A percentile compares a stretch with the other conserved stretches of the same genome.
phyloP scores from a whole-genome alignment of 1,140 invertebrate genomes.

The Olivierus martensii region DNA sequence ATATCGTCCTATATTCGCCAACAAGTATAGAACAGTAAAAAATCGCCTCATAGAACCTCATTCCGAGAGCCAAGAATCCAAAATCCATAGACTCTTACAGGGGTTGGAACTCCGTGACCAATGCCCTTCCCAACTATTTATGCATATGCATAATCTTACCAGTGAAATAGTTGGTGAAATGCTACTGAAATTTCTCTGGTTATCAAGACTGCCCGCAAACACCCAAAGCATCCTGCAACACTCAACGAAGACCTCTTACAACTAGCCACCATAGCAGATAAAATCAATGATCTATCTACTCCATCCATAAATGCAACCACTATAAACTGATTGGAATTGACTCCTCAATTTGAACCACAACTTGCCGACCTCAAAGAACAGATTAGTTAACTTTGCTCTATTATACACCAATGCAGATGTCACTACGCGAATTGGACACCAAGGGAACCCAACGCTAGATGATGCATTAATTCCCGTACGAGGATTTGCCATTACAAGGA shows the following conservation, averaged over 20 bases:
- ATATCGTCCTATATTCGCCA: neutral
- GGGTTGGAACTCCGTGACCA: neutral
- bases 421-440: no score
- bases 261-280: neutral
- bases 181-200: neutral
- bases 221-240: neutral
- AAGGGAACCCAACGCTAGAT: neutral
- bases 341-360: neutral
- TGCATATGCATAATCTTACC: neutral
- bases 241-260: neutral
- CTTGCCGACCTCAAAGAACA: neutral
- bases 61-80: neutral
- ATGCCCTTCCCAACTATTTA: slow-evolving; percentile 1
- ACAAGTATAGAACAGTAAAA: neutral
- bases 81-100: neutral
- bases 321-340: neutral
- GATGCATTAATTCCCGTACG: neutral
- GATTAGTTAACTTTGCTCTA: neutral
- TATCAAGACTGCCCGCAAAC: neutral
- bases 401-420: neutral
- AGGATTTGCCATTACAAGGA: neutral
- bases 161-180: neutral
- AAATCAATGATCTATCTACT: neutral
- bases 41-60: neutral
- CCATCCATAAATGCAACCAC: no score